phyloP scores from a whole-genome alignment of 2,797 vertebrate genomes.

The Dendrocincla fuliginosa region DNA sequence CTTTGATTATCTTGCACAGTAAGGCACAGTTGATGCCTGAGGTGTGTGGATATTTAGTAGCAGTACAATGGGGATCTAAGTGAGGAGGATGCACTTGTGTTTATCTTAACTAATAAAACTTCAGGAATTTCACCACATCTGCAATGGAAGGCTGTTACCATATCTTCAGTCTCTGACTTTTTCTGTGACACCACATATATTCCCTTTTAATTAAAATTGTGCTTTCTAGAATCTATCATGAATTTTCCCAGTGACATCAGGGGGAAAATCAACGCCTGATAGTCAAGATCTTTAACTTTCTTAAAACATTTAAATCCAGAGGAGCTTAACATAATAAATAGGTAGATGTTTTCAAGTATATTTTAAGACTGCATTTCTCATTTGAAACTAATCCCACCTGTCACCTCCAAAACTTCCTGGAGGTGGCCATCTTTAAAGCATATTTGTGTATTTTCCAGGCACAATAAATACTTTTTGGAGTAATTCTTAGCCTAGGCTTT shows the following conservation, averaged over 20 bases:
- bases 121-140: background rate
- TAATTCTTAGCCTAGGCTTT: background rate
- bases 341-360: constrained; percentile 26
- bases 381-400: constrained; percentile 42
- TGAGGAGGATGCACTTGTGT: background rate
- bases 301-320: constrained; percentile 32
- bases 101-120: background rate
- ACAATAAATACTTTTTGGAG: background rate
- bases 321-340: background rate
- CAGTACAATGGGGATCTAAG: background rate
- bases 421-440: background rate
- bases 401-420: constrained; percentile 2
- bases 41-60: background rate
- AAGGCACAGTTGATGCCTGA: fast-evolving
- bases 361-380: constrained; percentile 27
- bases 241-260: background rate
- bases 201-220: background rate
- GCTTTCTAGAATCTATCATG: background rate
- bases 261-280: background rate
- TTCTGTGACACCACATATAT: background rate
- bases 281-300: background rate
- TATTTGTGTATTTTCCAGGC: constrained; percentile 2
- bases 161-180: background rate
- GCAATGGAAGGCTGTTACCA: fast-evolving
- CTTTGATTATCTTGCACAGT: background rate